A percentile compares a stretch with the other conserved stretches of the same genome.
These are phyloP conservation scores for Callionymus lyra DNA, from an alignment of 2,113 vertebrate species.

Conservation along the genomic window DNA sequence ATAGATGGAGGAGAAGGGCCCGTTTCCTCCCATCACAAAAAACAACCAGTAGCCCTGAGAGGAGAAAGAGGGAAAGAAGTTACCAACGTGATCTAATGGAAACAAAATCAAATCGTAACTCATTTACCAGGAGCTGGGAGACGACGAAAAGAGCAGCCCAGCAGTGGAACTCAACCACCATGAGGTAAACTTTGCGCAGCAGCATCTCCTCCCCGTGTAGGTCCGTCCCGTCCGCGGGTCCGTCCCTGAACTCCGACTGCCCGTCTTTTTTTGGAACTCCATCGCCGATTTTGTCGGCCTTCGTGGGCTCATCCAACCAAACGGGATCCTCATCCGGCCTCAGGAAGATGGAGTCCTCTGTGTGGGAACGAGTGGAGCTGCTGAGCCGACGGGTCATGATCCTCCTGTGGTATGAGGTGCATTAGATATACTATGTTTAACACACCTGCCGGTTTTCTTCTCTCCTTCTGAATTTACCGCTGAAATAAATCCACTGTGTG, in stretches of 20 bases:
- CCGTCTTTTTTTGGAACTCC: slow-evolving; percentile 25
- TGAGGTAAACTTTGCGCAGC: slow-evolving; percentile 42
- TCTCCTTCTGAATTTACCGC: no score
- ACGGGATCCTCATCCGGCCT: slow-evolving; percentile 55
- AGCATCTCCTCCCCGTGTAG: slow-evolving; percentile 35
- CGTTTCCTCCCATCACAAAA: slow-evolving; percentile 57
- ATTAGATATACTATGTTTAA: no score
- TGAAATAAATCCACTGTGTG: no score
- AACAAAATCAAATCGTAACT: no score
- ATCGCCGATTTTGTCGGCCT: slow-evolving; percentile 32
- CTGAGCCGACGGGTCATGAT: slow-evolving; percentile 59
- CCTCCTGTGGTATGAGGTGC: slow-evolving; percentile 34
- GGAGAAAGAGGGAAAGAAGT: slow-evolving; percentile 8
- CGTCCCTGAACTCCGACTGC: slow-evolving; percentile 26
- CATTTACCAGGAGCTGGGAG: slow-evolving; percentile 81
- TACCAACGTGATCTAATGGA: no score
- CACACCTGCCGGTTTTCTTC: no score
- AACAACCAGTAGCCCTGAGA: slow-evolving; percentile 60
- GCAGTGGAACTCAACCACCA: slow-evolving; percentile 70
- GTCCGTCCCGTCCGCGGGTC: slow-evolving; percentile 10
- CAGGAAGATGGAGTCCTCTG: slow-evolving; percentile 58
- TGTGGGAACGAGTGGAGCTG: slow-evolving; percentile 58
- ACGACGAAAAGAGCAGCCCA: slow-evolving; percentile 73
- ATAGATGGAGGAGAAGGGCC: slow-evolving; percentile 51
- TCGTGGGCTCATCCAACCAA: slow-evolving; percentile 54